Base-by-base conservation (phyloP, 2,797 vertebrate genomes). In the Enteromius radiatus region DNA sequence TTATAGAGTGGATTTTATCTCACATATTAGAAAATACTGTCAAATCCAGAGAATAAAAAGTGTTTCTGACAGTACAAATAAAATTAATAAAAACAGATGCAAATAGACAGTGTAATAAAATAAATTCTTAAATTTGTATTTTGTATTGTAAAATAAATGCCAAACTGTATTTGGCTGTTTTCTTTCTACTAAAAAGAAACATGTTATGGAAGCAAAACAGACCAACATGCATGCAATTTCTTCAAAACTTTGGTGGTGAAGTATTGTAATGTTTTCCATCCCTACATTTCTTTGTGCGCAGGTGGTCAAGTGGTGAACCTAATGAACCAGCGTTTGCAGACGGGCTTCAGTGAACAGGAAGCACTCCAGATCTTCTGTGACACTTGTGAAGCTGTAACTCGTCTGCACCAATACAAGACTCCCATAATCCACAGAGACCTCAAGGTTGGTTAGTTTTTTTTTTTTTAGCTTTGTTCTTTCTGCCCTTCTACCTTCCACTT, bases 331-430 rank as follows among this genome's bases (percentile, higher is more conserved):
- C 96, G 96, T 83, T 92, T 99, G 83, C 98, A 99, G 92, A 99
- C 95, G 0, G 98, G 98, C 36, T 99, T 99, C 92, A 97, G 96
- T 0, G 98, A 99, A 90, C 91, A 88, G 0, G 98, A 99, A 91
- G 97, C 97, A n/a, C 95, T 99, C 61, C 97, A 98, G 93, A 97
- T 99, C 90, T 99, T 99, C 90, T 99, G 98, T 0, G 98, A 99
- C 89, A 98, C 97, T 33, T 98, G 97, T 19, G 97, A 99, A 82
- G 97, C 98, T 0, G 96, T 99, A 14, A 96, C 97, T 81, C 95
- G 96, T 88, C 89, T 99, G 70, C 98, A 99, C 89, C 97, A 99
- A 89, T 95, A 95, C 91, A 98, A 99, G 91, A 94, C 92, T 0
- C 97, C 98, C 0, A 99, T 98, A 75, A 94, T 99, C 90, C 98